These are phyloP conservation scores for Cryptomyrus ogoouensis DNA, from an alignment of 2,113 vertebrate species.

Conservation along the genomic window DNA sequence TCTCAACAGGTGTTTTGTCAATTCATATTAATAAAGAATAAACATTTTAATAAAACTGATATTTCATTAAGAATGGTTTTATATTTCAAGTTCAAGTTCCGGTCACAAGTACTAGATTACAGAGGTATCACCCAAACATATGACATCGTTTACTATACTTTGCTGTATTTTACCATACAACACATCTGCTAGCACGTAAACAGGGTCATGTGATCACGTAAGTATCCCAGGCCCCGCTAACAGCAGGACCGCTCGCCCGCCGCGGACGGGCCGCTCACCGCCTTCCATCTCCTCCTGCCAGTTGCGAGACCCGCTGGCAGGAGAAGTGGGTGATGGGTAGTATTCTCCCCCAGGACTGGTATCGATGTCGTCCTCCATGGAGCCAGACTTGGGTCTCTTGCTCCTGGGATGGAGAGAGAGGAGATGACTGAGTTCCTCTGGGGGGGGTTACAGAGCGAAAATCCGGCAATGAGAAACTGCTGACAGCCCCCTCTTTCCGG, in stretches of 20 bases:
- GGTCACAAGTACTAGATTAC: neutral
- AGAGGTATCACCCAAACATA: neutral
- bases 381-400: slow-evolving; percentile 93
- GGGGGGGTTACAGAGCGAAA: neutral
- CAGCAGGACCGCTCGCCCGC: too few relatives aligned
- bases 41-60: neutral
- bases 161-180: neutral
- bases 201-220: neutral
- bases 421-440: neutral
- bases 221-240: neutral
- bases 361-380: slow-evolving; percentile 91
- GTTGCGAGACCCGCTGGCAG: slow-evolving; percentile 92
- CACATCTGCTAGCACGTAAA: neutral
- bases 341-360: slow-evolving; percentile 90
- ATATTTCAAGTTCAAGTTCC: neutral
- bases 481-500: neutral
- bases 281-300: slow-evolving; percentile 97
- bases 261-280: slow-evolving; percentile 58
- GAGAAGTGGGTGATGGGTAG: slow-evolving; percentile 89
- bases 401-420: slow-evolving; percentile 60
- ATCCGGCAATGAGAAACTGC: neutral
- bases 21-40: neutral
- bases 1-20: neutral
- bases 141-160: neutral
- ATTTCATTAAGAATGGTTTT: neutral